Base-by-base conservation (phyloP, 2,888 invertebrate genomes). In the Tachina lurida region DNA sequence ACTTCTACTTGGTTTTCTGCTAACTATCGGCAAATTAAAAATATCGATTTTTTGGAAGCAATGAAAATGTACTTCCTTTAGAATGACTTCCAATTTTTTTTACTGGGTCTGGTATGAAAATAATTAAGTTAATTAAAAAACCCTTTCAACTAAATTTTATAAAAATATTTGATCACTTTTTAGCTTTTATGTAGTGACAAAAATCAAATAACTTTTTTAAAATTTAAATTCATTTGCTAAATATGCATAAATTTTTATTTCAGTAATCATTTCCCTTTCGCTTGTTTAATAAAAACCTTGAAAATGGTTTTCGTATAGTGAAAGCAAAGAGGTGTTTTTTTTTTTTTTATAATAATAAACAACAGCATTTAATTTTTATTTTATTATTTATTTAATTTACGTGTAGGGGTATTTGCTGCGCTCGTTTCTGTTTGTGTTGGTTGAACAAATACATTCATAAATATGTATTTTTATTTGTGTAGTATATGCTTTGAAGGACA, bases 401-500 rank as follows among this genome's bases (percentile, higher is more conserved):
- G 56, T 73, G 39, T 49, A 39, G 49, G 17, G 17, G 41, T 67
- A 49, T 80, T 65, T 80, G 17, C n/a, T 7, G 31, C 31, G 31
- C 8, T 39, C 67, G 52, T 31, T 79, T 60, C 17, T 68, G 45
- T 74, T 74, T 74, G 74, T 52, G 52, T 74, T 74, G 65, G 67
- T 60, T 74, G 49, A 43, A 43, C 74, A 65, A 74, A 74, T 52
- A 54, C 58, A 58, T 65, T 74, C 43, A 60, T 49, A 68, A 60
- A 12, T 19, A 49, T 54, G 31, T 31, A 31, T 10, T 22, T 58
- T 39, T 70, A 54, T 70, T 45, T 83, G 52, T 71, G 31, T 31
- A 31, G 31, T 31, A 31, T 31, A 58, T 79, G 15, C 70, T 76
- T 60, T 70, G 70, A 87, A 87, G 79, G 76, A 77, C 79, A 77